Evolutionary conservation across 2,797 vertebrate species (phyloP).

Genomic region (Pipistrellus pipistrellus): DNA sequence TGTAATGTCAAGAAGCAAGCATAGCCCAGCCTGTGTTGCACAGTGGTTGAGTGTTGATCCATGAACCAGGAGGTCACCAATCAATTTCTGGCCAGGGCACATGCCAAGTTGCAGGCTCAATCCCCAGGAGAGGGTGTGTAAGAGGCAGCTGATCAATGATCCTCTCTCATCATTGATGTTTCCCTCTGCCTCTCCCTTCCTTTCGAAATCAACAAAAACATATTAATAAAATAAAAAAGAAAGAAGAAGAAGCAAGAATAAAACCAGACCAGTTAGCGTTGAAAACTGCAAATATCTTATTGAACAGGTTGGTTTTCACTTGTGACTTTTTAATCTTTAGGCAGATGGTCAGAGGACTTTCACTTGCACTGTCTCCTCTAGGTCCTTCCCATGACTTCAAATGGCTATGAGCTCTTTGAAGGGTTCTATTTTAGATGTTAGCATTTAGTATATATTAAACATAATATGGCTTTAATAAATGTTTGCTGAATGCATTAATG

Average conservation of each 20-base stretch:
- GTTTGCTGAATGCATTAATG: neutral
- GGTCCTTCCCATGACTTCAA: neutral
- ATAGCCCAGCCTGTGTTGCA: neutral
- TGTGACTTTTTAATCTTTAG: conserved; percentile 1
- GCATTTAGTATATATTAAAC: neutral
- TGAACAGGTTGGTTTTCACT: neutral
- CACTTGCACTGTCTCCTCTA: neutral
- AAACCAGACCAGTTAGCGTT: neutral
- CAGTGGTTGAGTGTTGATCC: too few relatives aligned
- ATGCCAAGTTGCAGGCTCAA: too few relatives aligned
- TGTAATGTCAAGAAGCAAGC: neutral
- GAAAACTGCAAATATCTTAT: neutral
- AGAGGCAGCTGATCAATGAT: too few relatives aligned
- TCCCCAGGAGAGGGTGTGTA: too few relatives aligned
- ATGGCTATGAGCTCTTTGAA: neutral
- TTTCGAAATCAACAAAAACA: too few relatives aligned
- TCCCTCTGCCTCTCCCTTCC: too few relatives aligned
- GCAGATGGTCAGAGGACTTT: neutral
- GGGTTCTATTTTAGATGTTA: neutral
- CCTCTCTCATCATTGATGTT: too few relatives aligned
- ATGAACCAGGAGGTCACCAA: too few relatives aligned
- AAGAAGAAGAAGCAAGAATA: neutral
- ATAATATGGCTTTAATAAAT: conserved; percentile 17
- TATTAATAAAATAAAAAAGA: neutral
- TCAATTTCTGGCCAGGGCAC: too few relatives aligned